phyloP scores from a whole-genome alignment of 23 tunicate genomes.

The Styela clava region DNA sequence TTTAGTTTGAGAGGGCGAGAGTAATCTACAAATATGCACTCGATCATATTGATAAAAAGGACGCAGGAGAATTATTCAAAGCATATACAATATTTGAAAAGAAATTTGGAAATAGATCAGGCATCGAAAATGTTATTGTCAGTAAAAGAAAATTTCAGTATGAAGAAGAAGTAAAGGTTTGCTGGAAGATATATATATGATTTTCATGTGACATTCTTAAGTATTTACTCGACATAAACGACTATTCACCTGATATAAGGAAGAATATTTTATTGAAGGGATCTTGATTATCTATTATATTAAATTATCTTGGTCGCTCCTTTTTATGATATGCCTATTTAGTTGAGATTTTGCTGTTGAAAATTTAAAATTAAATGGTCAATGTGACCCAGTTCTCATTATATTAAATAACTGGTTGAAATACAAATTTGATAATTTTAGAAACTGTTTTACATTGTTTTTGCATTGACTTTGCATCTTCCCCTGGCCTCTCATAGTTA shows the following conservation, averaged over 20 bases:
- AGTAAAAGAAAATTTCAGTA: constrained; percentile 89
- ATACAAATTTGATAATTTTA: too few species aligned
- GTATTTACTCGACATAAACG: not conserved
- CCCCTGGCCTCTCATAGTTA: too few species aligned
- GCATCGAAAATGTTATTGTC: constrained; percentile 93
- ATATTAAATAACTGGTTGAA: too few species aligned
- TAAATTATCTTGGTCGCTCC: too few species aligned
- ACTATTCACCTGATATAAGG: not conserved
- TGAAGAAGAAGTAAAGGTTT: constrained; percentile 88
- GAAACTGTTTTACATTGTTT: too few species aligned
- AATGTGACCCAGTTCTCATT: too few species aligned
- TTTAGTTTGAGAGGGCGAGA: constrained; percentile 81
- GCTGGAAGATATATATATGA: not conserved
- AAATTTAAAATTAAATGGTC: too few species aligned
- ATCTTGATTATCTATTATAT: too few species aligned
- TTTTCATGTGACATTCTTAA: not conserved
- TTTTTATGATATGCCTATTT: too few species aligned
- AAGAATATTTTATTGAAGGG: not conserved
- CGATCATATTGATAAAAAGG: constrained; percentile 70
- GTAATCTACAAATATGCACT: constrained; percentile 97
- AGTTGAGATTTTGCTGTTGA: too few species aligned
- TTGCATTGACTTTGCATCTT: too few species aligned
- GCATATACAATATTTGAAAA: constrained; percentile 94
- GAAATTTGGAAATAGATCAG: constrained; percentile 88
- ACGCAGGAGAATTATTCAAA: constrained; percentile 84